Base-by-base conservation (phyloP, 2,888 invertebrate species). In the Psylliodes chrysocephalus region DNA sequence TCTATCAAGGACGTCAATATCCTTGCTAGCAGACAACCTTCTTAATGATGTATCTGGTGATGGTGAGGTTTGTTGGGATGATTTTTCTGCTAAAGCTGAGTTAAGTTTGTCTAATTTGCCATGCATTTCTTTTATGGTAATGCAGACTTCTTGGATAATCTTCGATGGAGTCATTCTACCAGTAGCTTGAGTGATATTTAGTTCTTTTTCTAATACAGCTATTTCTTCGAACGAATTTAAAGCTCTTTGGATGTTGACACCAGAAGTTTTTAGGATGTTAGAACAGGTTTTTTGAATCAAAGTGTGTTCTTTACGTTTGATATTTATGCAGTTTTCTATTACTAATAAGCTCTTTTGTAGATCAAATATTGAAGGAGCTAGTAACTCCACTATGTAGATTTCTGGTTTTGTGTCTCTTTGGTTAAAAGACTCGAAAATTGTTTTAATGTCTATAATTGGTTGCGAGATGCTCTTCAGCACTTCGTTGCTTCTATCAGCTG, bases 261-360 rank as follows among this genome's bases (percentile, higher is more conserved):
- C 86, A 61, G 88, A 86, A 18, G 84, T 86, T 71, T 89, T 87
- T 60, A 91, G 82, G 63, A 90, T 86, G 71, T 88, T 88, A 10
- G 87, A 85, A 77, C 90, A 90, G 0, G 90, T 90, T 75, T 87
- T 86, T 75, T 90, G 89, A 1, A 90, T 89, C 6, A 91, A 80
- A 0, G 90, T 90, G 57, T 87, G 88, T 8, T 87, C 89, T 33
- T 87, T 87, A 70, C 87, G 88, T 78, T 89, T 89, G 69, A 89
- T 85, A 72, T 88, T 89, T 33, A 89, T 86, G 74, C 91, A 90
- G 77, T 89, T 89, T 78, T 90, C 88, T 33, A 91, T 86, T 1
- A 89, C 86, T 14, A 87, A 86, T 3, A 92, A 77, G 18, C 88
- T 87, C 71, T 88, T 86, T 73, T 90, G 89, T 17, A 92, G 79